Conservation (phyloP, 2,797 vertebrate species). For the Enteromius fasciolatus region DNA sequence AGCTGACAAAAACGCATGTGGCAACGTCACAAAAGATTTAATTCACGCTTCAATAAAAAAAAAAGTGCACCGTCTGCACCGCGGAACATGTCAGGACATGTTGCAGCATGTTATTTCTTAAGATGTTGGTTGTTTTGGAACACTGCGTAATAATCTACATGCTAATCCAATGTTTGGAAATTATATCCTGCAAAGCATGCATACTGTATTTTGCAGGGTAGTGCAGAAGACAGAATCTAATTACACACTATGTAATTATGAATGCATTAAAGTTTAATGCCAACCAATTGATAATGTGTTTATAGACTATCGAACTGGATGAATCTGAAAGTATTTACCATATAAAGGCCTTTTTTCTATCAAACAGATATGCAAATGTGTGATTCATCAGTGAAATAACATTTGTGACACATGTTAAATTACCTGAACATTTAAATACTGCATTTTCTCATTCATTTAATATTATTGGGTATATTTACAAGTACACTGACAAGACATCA, state of each 20-base stretch:
- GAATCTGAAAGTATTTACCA: background rate
- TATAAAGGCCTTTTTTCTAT: background rate
- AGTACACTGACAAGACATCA: background rate
- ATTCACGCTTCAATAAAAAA: constrained; percentile 30
- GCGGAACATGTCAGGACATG: constrained; percentile 47
- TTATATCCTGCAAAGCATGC: constrained; percentile 9
- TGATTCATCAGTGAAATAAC: background rate
- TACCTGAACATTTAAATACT: background rate
- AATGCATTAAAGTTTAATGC: background rate
- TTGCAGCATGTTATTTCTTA: constrained; percentile 30
- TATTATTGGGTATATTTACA: background rate
- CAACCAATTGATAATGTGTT: background rate
- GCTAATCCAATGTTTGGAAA: constrained; percentile 21
- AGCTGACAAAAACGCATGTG: background rate
- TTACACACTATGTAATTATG: background rate
- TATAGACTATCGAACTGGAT: background rate
- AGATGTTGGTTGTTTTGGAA: constrained; percentile 22
- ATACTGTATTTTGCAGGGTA: background rate
- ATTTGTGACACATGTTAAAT: background rate
- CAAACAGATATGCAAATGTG: background rate
- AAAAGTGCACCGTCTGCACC: constrained; percentile 24
- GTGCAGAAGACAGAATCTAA: background rate
- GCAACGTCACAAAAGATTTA: constrained; percentile 1
- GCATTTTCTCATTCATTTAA: background rate
- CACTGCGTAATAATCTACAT: background rate